phyloP scores from a whole-genome alignment of 1,140 invertebrate species.

The Drosophila ironensis region DNA sequence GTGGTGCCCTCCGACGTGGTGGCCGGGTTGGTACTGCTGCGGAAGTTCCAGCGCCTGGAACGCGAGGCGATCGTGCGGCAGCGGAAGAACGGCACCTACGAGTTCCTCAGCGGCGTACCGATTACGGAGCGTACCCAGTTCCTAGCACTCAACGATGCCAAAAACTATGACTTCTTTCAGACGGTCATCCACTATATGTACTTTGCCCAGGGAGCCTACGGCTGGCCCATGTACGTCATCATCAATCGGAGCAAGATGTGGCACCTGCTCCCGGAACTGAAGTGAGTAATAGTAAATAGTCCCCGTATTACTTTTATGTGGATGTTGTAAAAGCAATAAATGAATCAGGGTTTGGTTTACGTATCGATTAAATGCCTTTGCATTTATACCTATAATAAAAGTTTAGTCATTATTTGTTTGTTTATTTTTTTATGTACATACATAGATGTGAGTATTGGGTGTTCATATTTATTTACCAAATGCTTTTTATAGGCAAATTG shows the following conservation, averaged over 20 bases:
- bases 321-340: too few species aligned
- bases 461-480: too few species aligned
- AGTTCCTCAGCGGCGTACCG: constrained; percentile 94
- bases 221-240: constrained; percentile 94
- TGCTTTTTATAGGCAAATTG: too few species aligned
- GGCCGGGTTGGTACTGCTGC: constrained; percentile 91
- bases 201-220: constrained; percentile 94
- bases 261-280: constrained; percentile 87
- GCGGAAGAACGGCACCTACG: constrained; percentile 93
- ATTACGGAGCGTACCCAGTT: constrained; percentile 93
- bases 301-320: too few species aligned
- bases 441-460: too few species aligned
- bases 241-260: constrained; percentile 89
- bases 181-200: constrained; percentile 93
- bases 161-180: constrained; percentile 88
- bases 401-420: too few species aligned
- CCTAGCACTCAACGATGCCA: constrained; percentile 90
- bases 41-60: constrained; percentile 92
- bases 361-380: too few species aligned
- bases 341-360: too few species aligned
- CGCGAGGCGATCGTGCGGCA: constrained; percentile 90
- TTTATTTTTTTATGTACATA: too few species aligned
- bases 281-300: constrained; percentile 81
- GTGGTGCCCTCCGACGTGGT: constrained; percentile 96
- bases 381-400: too few species aligned